A percentile compares a stretch with the other conserved stretches of the same genome.
phyloP scores from a whole-genome alignment of 1,140 invertebrate genomes.

The Ectropis grisescens region DNA sequence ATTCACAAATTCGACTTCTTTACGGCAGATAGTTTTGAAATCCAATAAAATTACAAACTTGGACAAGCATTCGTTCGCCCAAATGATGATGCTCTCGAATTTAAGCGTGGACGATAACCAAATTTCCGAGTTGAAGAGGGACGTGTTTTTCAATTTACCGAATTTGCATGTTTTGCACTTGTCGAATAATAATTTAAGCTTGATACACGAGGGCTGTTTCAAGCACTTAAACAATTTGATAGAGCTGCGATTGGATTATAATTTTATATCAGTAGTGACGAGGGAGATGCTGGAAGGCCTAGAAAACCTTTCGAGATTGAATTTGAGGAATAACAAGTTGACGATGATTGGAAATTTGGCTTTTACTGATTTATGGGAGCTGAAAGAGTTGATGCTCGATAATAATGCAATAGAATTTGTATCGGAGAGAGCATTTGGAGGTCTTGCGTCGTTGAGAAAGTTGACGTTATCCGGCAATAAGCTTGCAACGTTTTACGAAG shows the following conservation, averaged over 20 bases:
- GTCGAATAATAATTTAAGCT: slow-evolving; percentile 79
- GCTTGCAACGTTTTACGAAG: slow-evolving; percentile 74
- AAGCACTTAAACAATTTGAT: slow-evolving; percentile 75
- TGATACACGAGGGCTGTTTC: slow-evolving; percentile 82
- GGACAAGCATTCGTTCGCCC: slow-evolving; percentile 76
- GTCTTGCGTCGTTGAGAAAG: slow-evolving; percentile 76
- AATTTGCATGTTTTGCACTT: slow-evolving; percentile 75
- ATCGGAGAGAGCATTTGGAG: slow-evolving; percentile 78
- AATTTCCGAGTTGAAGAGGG: slow-evolving; percentile 78
- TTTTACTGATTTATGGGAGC: slow-evolving; percentile 79
- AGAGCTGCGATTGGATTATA: slow-evolving; percentile 78
- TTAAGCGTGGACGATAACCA: slow-evolving; percentile 80
- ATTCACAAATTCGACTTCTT: slow-evolving; percentile 78
- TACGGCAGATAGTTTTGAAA: slow-evolving; percentile 77
- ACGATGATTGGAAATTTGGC: slow-evolving; percentile 80
- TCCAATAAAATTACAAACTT: slow-evolving; percentile 77
- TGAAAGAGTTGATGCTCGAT: slow-evolving; percentile 81
- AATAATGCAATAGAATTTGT: slow-evolving; percentile 76
- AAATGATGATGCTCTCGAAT: slow-evolving; percentile 75
- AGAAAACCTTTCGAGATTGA: slow-evolving; percentile 75
- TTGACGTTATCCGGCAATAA: slow-evolving; percentile 81
- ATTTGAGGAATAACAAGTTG: slow-evolving; percentile 78
- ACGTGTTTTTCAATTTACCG: slow-evolving; percentile 80
- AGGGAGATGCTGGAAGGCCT: slow-evolving; percentile 80
- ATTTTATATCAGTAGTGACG: slow-evolving; percentile 78